These are phyloP conservation scores for Coelinius sp. DNA, from an alignment of 2,888 invertebrate genomes.

Conservation along the genomic window DNA sequence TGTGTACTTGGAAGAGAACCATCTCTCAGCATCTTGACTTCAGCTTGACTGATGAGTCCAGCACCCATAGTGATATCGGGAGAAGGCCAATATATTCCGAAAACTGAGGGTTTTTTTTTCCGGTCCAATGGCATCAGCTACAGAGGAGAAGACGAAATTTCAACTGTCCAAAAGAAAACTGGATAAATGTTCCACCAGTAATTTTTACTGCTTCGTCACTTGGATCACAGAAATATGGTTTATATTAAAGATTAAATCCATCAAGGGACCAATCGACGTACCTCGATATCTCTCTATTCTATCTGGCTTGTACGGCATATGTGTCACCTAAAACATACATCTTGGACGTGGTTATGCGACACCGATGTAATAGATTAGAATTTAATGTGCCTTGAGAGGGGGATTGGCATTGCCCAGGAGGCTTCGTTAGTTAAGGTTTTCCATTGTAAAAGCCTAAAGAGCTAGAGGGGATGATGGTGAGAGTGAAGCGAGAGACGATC, in stretches of 20 bases:
- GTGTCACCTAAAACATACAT: conserved; percentile 28
- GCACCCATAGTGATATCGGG: conserved; percentile 62
- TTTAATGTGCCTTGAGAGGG: conserved; percentile 61
- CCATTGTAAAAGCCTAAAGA: conserved; percentile 20
- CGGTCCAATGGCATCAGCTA: conserved; percentile 42
- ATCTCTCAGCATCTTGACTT: conserved; percentile 44
- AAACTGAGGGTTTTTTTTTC: conserved; percentile 50
- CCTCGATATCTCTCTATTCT: background rate
- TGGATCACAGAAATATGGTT: too few relatives aligned
- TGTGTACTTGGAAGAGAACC: conserved; percentile 47
- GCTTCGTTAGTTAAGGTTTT: conserved; percentile 10
- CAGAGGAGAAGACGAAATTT: conserved; percentile 32
- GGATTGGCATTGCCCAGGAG: background rate
- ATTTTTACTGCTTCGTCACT: too few relatives aligned
- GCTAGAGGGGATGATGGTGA: background rate
- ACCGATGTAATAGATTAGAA: conserved; percentile 68
- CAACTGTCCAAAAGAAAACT: conserved; percentile 1
- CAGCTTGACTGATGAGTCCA: conserved; percentile 68
- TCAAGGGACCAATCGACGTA: conserved; percentile 3
- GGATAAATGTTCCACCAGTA: background rate
- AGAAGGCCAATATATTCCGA: conserved; percentile 58
- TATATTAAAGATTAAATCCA: conserved; percentile 5
- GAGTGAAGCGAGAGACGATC: conserved; percentile 43
- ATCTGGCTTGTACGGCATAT: background rate
- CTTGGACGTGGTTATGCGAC: conserved; percentile 46